Percentiles rank a stretch among this genome's conserved stretches.
These are phyloP conservation scores for Luperina nickerlii DNA, from an alignment of 2,888 invertebrate species.

Conservation along the genomic window DNA sequence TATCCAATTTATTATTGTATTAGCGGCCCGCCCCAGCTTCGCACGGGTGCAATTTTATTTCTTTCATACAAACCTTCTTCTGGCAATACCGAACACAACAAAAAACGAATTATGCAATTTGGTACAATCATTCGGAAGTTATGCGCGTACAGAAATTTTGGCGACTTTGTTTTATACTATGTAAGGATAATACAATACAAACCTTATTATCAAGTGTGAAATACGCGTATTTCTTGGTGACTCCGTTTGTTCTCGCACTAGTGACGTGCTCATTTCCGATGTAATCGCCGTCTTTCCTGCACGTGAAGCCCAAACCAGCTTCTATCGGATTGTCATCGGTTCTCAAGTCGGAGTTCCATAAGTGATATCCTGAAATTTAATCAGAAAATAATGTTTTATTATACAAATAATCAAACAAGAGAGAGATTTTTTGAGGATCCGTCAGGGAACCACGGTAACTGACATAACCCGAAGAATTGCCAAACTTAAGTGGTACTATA, in stretches of 20 bases:
- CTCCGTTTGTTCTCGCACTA: constrained; percentile 91
- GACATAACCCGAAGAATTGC: no score
- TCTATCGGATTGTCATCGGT: constrained; percentile 96
- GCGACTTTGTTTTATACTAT: no score
- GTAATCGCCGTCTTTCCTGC: constrained; percentile 94
- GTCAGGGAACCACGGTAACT: no score
- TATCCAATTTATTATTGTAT: neutral
- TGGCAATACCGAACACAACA: no score
- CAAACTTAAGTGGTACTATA: no score
- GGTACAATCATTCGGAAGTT: no score
- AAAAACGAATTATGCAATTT: no score
- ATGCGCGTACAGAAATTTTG: no score
- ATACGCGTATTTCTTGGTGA: constrained; percentile 93
- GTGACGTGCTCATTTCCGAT: constrained; percentile 94
- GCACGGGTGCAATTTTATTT: no score
- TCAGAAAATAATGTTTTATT: neutral
- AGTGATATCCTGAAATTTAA: constrained; percentile 92
- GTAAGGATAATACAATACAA: constrained; percentile 19
- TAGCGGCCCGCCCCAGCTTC: no score
- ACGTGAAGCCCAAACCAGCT: constrained; percentile 94
- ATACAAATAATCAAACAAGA: neutral
- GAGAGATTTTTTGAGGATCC: no score
- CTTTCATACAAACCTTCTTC: no score
- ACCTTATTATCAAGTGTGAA: constrained; percentile 92
- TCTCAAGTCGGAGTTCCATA: constrained; percentile 96